These are phyloP conservation scores for Pyrrhosoma nymphula DNA, from an alignment of 2,888 invertebrate genomes.

Conservation along the genomic window DNA sequence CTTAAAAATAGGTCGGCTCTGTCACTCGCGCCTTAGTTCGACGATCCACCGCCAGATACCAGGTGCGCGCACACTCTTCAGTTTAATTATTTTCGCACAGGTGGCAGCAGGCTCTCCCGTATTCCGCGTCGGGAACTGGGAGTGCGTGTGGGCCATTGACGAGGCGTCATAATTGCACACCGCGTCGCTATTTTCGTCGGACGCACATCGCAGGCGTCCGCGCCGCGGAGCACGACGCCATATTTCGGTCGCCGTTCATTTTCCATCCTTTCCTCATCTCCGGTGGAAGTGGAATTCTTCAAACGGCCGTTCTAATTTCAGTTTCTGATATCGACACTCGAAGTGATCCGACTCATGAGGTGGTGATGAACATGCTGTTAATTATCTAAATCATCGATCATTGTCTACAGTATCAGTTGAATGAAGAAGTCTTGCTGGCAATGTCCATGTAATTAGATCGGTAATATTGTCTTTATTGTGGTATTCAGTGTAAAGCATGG, in stretches of 20 bases:
- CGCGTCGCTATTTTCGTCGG: not conserved
- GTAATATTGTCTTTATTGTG: no score
- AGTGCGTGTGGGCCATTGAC: not conserved
- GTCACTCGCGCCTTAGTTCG: not conserved
- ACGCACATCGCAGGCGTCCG: not conserved
- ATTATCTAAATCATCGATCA: no score
- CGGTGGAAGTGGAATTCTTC: not conserved
- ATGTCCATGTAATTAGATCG: no score
- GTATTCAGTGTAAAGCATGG: no score
- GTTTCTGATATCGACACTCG: no score
- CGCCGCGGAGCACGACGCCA: not conserved
- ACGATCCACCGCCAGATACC: not conserved
- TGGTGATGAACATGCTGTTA: no score
- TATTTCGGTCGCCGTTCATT: not conserved
- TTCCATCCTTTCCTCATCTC: not conserved
- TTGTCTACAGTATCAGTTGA: no score
- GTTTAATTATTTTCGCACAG: constrained; percentile 16
- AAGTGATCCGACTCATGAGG: no score
- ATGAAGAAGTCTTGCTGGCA: no score
- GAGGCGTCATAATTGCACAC: not conserved
- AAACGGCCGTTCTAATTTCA: no score
- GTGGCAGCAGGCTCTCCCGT: not conserved
- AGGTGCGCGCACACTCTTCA: not conserved
- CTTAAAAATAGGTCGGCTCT: not conserved
- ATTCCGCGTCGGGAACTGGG: not conserved